These are phyloP conservation scores for Aquatica leii DNA, from an alignment of 2,888 invertebrate genomes.

Conservation along the genomic window DNA sequence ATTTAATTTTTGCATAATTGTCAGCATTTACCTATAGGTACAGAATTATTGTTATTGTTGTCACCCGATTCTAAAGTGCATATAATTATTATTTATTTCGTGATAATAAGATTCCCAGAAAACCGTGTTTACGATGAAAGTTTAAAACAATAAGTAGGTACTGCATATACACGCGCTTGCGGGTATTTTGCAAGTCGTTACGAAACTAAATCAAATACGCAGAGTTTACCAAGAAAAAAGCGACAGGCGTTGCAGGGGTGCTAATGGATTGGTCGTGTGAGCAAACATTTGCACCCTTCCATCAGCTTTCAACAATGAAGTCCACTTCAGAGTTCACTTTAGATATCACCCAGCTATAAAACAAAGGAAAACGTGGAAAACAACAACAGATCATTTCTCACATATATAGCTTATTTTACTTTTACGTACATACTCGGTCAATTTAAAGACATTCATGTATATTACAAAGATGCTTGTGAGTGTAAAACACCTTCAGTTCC, in stretches of 20 bases:
- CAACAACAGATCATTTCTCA: slow-evolving; percentile 15
- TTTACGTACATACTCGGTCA: neutral
- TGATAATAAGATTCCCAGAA: too few relatives aligned
- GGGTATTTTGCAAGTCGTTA: too few relatives aligned
- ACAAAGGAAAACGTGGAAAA: slow-evolving; percentile 19
- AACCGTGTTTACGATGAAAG: too few relatives aligned
- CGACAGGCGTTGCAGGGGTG: slow-evolving; percentile 27
- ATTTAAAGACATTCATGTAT: neutral
- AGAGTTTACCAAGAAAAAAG: slow-evolving; percentile 17
- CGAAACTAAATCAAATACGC: too few relatives aligned
- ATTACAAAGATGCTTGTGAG: slow-evolving; percentile 26
- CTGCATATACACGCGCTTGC: too few relatives aligned
- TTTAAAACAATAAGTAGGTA: too few relatives aligned
- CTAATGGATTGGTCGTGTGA: slow-evolving; percentile 45
- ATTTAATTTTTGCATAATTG: too few relatives aligned
- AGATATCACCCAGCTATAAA: slow-evolving; percentile 31
- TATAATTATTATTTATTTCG: too few relatives aligned
- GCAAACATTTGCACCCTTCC: slow-evolving; percentile 40
- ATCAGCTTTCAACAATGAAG: slow-evolving; percentile 36
- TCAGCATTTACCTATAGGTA: too few relatives aligned
- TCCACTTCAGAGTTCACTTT: slow-evolving; percentile 35
- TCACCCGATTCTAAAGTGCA: too few relatives aligned
- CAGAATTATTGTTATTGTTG: too few relatives aligned
- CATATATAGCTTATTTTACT: neutral
- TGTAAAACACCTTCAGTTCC: slow-evolving; percentile 30